Base-by-base conservation (phyloP, 2,113 vertebrate genomes). In the Thalassarche chlororhynchos region DNA sequence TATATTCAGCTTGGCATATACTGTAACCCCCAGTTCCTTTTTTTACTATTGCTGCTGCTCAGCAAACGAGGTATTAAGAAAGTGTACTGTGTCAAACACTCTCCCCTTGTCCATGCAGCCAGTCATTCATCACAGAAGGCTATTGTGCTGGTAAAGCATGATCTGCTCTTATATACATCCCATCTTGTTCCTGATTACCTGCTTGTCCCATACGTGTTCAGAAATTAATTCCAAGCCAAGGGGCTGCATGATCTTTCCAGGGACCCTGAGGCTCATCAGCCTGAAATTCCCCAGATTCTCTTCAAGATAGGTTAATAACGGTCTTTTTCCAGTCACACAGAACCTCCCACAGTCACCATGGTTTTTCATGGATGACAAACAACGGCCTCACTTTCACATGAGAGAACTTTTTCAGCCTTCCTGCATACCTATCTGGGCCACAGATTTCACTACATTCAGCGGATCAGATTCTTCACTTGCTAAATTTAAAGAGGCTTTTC, bases 331-430 rank as follows among this genome's bases (percentile, higher is more conserved):
- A 54, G 24, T 38, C 54, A 47, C n/a, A 29, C 17, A 51, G 57
- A 44, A 36, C 26, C 47, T 49, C 47, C 34, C 1, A 0, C 17
- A 60, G 28, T 21, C 25, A 46, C 60, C 38, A 40, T 15, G 38
- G 6, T 16, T 77, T 26, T 47, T 47, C 64, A 77, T 2, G 2
- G 28, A 29, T n/a, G 20, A 69, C 36, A 44, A 58, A 44, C 6
- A 38, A 18, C 0, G 2, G 19, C 40, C 34, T 54, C 38, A 12
- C 25, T 47, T 64, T 28, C n/a, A 71, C 2, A 1, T 5, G 17
- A 40, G 38, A 60, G 15, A 64, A 42, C 57, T 32, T 69, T 64
- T 32, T 31, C 47, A 25, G 55, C 34, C 21, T 55, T 55, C 40
- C 32, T n/a, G 20, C 13, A 8, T 9, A 57, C 15, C 29, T 14